Evolutionary conservation across 2,888 invertebrate species (phyloP).

Genomic region (Dione juno): DNA sequence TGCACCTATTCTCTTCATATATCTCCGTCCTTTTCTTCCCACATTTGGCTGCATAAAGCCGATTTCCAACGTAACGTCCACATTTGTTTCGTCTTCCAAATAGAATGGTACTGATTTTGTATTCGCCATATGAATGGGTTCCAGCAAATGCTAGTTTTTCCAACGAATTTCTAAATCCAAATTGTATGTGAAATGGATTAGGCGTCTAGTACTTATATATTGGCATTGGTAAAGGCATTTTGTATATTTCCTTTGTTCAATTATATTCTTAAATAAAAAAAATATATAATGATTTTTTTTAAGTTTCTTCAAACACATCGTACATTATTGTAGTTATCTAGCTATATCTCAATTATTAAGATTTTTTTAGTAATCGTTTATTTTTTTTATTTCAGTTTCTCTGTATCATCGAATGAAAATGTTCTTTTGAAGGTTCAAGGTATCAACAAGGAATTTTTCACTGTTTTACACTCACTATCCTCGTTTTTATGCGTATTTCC

Average conservation of each 20-base stretch:
- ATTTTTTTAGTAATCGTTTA: conserved; percentile 27
- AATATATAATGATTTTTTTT: too few relatives aligned
- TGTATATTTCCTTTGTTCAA: too few relatives aligned
- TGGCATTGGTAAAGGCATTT: background rate
- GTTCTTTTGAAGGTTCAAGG: conserved; percentile 71
- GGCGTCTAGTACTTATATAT: background rate
- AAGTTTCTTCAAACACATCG: too few relatives aligned
- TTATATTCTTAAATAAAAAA: too few relatives aligned
- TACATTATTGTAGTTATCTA: background rate
- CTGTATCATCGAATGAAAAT: conserved; percentile 60
- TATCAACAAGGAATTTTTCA: conserved; percentile 50
- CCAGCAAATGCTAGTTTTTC: conserved; percentile 37
- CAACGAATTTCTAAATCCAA: conserved; percentile 29
- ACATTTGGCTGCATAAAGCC: conserved; percentile 72
- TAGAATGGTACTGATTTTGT: conserved; percentile 64
- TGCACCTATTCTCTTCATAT: conserved; percentile 44
- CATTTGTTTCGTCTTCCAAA: conserved; percentile 69
- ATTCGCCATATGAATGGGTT: conserved; percentile 57
- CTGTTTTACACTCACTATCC: conserved; percentile 18
- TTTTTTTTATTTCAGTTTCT: conserved; percentile 49
- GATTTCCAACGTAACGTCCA: conserved; percentile 66
- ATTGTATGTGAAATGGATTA: background rate
- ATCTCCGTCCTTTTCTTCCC: conserved; percentile 49
- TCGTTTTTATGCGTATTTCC: background rate
- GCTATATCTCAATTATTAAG: background rate